These are phyloP conservation scores for Sarcophaga subvicina DNA, from an alignment of 2,888 invertebrate genomes.

Conservation along the genomic window DNA sequence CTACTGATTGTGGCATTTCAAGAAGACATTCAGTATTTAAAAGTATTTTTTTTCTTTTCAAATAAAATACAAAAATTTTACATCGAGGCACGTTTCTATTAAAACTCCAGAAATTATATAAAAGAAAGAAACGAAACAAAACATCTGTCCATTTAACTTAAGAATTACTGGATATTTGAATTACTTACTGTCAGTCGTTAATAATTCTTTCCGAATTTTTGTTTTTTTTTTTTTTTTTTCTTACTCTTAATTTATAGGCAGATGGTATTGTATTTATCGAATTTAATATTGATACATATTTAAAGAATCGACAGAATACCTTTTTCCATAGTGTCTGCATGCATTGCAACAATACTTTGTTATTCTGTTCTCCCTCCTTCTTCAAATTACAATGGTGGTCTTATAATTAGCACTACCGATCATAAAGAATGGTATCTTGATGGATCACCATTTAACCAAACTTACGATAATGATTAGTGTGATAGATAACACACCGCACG, in stretches of 20 bases:
- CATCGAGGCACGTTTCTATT: conserved; percentile 51
- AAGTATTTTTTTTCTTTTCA: conserved; percentile 17
- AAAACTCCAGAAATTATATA: not conserved
- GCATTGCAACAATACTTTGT: too few species aligned
- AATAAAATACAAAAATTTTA: conserved; percentile 37
- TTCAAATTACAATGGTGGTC: too few species aligned
- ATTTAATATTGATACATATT: not conserved
- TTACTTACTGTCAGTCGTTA: not conserved
- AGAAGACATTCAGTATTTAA: conserved; percentile 36
- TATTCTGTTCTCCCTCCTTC: too few species aligned
- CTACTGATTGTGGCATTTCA: conserved; percentile 11
- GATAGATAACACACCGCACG: too few species aligned
- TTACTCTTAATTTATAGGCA: conserved; percentile 29
- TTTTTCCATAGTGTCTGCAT: not conserved
- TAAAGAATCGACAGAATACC: not conserved
- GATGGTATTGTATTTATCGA: conserved; percentile 47
- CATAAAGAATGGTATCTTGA: too few species aligned
- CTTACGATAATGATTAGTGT: too few species aligned
- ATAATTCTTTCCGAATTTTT: not conserved
- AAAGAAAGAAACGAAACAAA: not conserved
- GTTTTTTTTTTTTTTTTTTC: not conserved
- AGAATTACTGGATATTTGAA: not conserved
- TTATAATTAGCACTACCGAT: too few species aligned
- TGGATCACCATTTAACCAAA: too few species aligned
- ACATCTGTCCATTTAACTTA: conserved; percentile 41